These are phyloP conservation scores for Spermophilus dauricus DNA, from an alignment of 2,113 vertebrate species.

Conservation along the genomic window DNA sequence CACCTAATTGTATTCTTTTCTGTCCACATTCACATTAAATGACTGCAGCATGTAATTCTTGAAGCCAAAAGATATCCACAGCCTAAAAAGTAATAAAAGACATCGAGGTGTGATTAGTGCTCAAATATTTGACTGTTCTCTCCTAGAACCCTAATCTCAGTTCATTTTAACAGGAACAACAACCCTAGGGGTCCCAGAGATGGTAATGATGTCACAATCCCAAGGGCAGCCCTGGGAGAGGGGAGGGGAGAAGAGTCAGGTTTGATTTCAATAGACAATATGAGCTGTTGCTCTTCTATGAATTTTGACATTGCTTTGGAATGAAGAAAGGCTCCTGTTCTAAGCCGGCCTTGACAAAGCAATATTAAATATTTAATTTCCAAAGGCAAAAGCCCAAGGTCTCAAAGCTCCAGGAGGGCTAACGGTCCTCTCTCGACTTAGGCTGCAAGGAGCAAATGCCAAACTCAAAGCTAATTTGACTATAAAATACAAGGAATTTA, in stretches of 20 bases:
- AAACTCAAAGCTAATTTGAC: slow-evolving; percentile 54
- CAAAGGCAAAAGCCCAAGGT: slow-evolving; percentile 77
- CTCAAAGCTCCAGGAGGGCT: slow-evolving; percentile 76
- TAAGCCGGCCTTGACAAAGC: slow-evolving; percentile 84
- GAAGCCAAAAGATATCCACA: slow-evolving; percentile 54
- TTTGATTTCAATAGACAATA: slow-evolving; percentile 82
- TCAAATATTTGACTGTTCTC: slow-evolving; percentile 88
- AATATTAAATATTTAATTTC: slow-evolving; percentile 89
- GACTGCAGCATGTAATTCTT: slow-evolving; percentile 59
- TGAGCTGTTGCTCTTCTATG: slow-evolving; percentile 80
- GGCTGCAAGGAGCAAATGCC: slow-evolving; percentile 64
- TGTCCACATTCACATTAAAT: slow-evolving; percentile 42
- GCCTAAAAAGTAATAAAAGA: slow-evolving; percentile 69
- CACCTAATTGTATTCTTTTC: slow-evolving; percentile 64
- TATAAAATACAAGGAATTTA: neutral
- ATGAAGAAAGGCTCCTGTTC: slow-evolving; percentile 82
- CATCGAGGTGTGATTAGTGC: slow-evolving; percentile 85
- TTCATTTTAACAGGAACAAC: slow-evolving; percentile 89
- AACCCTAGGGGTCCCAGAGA: slow-evolving; percentile 85
- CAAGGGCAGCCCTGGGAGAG: slow-evolving; percentile 46
- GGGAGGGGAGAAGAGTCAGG: slow-evolving; percentile 43
- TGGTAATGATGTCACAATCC: slow-evolving; percentile 86
- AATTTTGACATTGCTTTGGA: slow-evolving; percentile 82
- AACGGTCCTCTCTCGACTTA: slow-evolving; percentile 71
- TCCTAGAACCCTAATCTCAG: slow-evolving; percentile 88